Percentiles rank a stretch among this genome's conserved stretches.
Conservation (phyloP, 2,888 invertebrate genomes). For the Agelastica alni region DNA sequence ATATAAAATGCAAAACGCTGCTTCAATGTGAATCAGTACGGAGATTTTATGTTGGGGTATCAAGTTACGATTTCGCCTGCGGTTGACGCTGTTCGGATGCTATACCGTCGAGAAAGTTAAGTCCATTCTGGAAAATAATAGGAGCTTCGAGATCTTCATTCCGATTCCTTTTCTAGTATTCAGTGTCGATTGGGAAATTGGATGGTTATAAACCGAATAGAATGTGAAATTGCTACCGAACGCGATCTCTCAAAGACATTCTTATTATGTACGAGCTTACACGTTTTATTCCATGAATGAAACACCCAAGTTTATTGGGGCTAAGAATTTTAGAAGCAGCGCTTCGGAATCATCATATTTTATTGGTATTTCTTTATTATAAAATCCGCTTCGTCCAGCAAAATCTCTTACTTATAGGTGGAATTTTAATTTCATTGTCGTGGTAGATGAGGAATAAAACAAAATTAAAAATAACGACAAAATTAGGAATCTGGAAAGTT, state of each 20-base stretch:
- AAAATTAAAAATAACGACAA: too few species aligned
- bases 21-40: neutral
- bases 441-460: too few species aligned
- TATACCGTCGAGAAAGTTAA: conserved; percentile 8
- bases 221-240: conserved; percentile 37
- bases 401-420: too few species aligned
- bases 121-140: conserved; percentile 16
- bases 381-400: too few species aligned
- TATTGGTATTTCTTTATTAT: too few species aligned
- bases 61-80: neutral
- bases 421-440: too few species aligned
- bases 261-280: conserved; percentile 15
- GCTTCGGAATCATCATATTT: neutral
- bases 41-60: neutral
- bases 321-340: neutral
- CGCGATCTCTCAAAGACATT: conserved; percentile 22
- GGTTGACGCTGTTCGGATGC: conserved; percentile 10
- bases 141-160: conserved; percentile 35
- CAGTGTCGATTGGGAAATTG: conserved; percentile 45
- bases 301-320: conserved; percentile 2
- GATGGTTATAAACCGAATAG: conserved; percentile 37
- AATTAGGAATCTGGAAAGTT: too few species aligned
- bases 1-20: neutral
- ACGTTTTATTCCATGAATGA: conserved; percentile 1
- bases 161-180: conserved; percentile 47